Evolutionary conservation across 2,888 invertebrate species (phyloP).

Genomic region (Drosophila algonquin): DNA sequence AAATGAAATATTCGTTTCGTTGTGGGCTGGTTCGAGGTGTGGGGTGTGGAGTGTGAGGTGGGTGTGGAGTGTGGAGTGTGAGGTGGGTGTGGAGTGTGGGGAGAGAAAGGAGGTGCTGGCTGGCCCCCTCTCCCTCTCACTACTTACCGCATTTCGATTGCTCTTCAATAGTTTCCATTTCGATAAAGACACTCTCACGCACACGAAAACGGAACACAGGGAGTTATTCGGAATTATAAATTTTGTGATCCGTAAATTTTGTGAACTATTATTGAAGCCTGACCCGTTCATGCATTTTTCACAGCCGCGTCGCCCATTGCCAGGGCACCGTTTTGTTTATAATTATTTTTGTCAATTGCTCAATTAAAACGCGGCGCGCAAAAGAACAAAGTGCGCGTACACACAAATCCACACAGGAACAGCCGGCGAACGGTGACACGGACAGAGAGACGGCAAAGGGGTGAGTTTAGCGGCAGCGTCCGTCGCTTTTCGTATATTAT

Average conservation of each 20-base stretch:
- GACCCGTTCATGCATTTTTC: background rate
- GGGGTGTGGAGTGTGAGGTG: background rate
- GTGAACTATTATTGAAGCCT: background rate
- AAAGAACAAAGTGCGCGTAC: slow-evolving; percentile 36
- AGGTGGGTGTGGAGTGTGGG: slow-evolving; percentile 2
- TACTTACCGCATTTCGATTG: slow-evolving; percentile 81
- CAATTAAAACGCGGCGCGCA: slow-evolving; percentile 72
- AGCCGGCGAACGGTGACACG: background rate
- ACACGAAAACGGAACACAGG: slow-evolving; percentile 26
- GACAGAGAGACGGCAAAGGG: background rate
- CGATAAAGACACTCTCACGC: slow-evolving; percentile 44
- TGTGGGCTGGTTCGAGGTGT: slow-evolving; percentile 1
- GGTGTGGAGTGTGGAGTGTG: background rate
- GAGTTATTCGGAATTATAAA: too few species aligned
- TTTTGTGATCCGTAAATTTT: background rate
- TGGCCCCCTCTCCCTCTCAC: slow-evolving; percentile 1
- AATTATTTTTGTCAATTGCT: slow-evolving; percentile 22
- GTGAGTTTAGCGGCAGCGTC: slow-evolving; percentile 1
- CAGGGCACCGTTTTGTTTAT: slow-evolving; percentile 10
- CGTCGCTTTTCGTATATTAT: slow-evolving; percentile 4
- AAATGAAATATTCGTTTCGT: slow-evolving; percentile 36
- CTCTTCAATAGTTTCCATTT: slow-evolving; percentile 82
- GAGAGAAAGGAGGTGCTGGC: slow-evolving; percentile 46
- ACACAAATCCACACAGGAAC: slow-evolving; percentile 27
- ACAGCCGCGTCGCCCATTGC: slow-evolving; percentile 9